phyloP scores from a whole-genome alignment of 2,113 vertebrate genomes.

The Cranoglanis bouderius region DNA sequence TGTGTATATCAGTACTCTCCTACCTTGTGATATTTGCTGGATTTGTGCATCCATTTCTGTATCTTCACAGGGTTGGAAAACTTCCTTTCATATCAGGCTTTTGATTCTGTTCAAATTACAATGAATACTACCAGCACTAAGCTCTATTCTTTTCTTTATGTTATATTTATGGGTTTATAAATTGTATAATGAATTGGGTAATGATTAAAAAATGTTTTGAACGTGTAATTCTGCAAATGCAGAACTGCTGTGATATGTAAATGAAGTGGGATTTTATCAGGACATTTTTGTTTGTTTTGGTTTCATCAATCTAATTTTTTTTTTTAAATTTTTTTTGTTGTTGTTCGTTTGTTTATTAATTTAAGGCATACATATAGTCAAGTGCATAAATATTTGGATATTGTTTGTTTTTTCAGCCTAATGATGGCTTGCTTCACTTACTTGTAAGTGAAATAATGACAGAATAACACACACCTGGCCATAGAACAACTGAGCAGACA shows the following conservation, averaged over 20 bases:
- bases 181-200: not conserved
- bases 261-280: not conserved
- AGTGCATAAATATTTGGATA: too few species aligned
- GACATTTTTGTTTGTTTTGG: too few species aligned
- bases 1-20: not conserved
- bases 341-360: too few species aligned
- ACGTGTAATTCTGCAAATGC: too few species aligned
- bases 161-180: not conserved
- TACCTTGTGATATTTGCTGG: not conserved
- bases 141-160: not conserved
- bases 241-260: not conserved
- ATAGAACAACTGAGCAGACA: too few species aligned
- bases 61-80: slow-evolving; percentile 37
- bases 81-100: not conserved
- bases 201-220: not conserved
- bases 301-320: too few species aligned
- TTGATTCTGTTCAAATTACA: not conserved
- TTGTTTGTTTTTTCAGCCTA: too few species aligned
- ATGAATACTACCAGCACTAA: not conserved
- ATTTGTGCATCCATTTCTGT: slow-evolving; percentile 30
- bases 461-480: too few species aligned
- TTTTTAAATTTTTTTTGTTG: too few species aligned
- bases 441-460: too few species aligned
- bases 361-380: too few species aligned
- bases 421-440: too few species aligned